Conservation (phyloP, 1,140 invertebrate species). For the Berghia stephanieae region DNA sequence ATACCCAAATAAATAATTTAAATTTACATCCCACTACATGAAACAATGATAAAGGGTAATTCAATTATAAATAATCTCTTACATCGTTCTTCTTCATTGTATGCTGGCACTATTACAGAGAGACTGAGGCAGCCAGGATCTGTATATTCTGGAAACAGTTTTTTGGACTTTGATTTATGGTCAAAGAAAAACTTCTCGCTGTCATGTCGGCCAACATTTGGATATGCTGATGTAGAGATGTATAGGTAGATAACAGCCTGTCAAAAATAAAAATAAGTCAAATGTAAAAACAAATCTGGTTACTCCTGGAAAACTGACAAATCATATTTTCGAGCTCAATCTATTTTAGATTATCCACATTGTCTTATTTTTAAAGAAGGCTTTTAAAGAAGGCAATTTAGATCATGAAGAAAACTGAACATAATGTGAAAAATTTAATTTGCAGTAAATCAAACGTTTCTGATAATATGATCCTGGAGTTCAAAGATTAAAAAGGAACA, state of each 20-base stretch:
- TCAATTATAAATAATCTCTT: slow-evolving; percentile 64
- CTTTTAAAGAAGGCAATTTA: too few relatives aligned
- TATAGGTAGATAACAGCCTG: slow-evolving; percentile 44
- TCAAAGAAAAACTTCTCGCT: slow-evolving; percentile 81
- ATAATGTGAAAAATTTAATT: too few relatives aligned
- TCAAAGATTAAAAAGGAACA: too few relatives aligned
- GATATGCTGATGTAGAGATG: slow-evolving; percentile 40
- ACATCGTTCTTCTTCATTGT: slow-evolving; percentile 93
- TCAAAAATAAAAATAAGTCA: too few relatives aligned
- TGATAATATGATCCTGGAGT: too few relatives aligned
- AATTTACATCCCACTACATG: neutral
- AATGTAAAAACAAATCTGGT: too few relatives aligned
- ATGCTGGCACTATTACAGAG: slow-evolving; percentile 94
- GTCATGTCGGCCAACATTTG: slow-evolving; percentile 44
- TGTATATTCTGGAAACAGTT: slow-evolving; percentile 78
- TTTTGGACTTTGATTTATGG: slow-evolving; percentile 70
- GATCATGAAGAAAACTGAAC: too few relatives aligned
- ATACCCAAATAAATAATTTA: neutral
- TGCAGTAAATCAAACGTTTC: too few relatives aligned
- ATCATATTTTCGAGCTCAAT: too few relatives aligned
- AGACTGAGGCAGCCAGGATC: slow-evolving; percentile 78
- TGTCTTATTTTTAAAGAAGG: too few relatives aligned
- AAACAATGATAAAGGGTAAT: neutral
- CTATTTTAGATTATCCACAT: too few relatives aligned
- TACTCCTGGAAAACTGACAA: too few relatives aligned